Evolutionary conservation across 2,888 invertebrate genomes (phyloP), one percentile per base, ranked within the genome.

Genomic region (Drosophila mayaguana): DNA sequence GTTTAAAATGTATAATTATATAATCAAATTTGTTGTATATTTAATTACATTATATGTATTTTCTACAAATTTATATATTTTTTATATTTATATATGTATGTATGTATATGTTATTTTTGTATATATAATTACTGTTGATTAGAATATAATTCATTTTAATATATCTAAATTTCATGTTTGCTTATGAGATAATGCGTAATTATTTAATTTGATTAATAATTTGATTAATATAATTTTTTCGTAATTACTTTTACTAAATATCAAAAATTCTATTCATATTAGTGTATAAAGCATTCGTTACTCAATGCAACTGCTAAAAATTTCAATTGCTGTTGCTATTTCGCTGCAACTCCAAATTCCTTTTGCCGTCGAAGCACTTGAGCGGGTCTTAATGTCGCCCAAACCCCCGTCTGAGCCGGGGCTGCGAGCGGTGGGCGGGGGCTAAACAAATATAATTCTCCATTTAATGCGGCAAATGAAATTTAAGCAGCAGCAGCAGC

Each of bases 381-480:
- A 75, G 55, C 71, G 69, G 72, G 72, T 71, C 64, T 77, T 65
- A 76, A 67, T 63, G 76, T 66, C 51, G 32, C 60, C 28, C n/a
- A 43, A 54, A 12, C 54, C 54, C 57, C 43, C 51, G 45, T 55
- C 16, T 2, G n/a, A 11, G 48, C 0, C 2, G n/a, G 46, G 2
- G 6, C 22, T 8, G 3, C 7, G 36, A 40, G 61, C 55, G 50
- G 57, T 69, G 6, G 7, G 51, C 36, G 63, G 57, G 61, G 54
- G 74, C 64, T 78, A 55, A 64, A 65, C 72, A 79, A 72, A 70
- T 65, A 73, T 68, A 72, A 81, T 71, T 81, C 59, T 28, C 60
- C 60, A 72, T 74, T 83, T 63, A 79, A 70, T 65, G 50, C 70
- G 43, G 75, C 46, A 75, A 85, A 85, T 81, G 75, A 59, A 84